Evolutionary conservation across 2,888 invertebrate genomes (phyloP).

Genomic region (Tachina grossa): DNA sequence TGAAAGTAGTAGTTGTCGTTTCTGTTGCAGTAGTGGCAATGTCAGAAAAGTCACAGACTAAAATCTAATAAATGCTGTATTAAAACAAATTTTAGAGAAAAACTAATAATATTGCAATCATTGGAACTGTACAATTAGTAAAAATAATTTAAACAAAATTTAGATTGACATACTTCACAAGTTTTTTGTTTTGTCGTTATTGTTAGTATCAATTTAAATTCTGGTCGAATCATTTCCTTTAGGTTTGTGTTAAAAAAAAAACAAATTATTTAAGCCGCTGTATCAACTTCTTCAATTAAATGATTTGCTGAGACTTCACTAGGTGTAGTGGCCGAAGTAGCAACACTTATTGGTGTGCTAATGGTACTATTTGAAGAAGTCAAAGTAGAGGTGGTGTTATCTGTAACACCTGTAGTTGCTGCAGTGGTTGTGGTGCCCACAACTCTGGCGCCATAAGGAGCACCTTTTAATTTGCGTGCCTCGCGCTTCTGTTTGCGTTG

Average conservation of each 20-base stretch:
- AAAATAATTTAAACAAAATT: slow-evolving; percentile 4
- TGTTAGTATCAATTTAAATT: slow-evolving; percentile 19
- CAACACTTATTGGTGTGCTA: slow-evolving; percentile 73
- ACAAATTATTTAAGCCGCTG: slow-evolving; percentile 79
- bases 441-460: slow-evolving; percentile 85
- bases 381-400: slow-evolving; percentile 65
- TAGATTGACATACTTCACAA: slow-evolving; percentile 26
- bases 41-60: slow-evolving; percentile 61
- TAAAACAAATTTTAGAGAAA: slow-evolving; percentile 40
- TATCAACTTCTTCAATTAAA: slow-evolving; percentile 82
- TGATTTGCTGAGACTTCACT: slow-evolving; percentile 82
- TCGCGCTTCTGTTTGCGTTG: slow-evolving; percentile 93
- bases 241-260: slow-evolving; percentile 16
- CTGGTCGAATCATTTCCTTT: slow-evolving; percentile 17
- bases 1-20: slow-evolving; percentile 49
- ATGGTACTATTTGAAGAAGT: slow-evolving; percentile 59
- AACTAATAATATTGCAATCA: slow-evolving; percentile 46
- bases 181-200: slow-evolving; percentile 17
- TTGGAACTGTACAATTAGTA: neutral
- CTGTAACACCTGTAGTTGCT: slow-evolving; percentile 64
- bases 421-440: slow-evolving; percentile 72
- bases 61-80: slow-evolving; percentile 70
- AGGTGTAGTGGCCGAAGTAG: slow-evolving; percentile 75
- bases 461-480: slow-evolving; percentile 88
- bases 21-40: slow-evolving; percentile 51